phyloP scores from a whole-genome alignment of 53 echinoderm and acorn worm genomes.

The Arbacia lixula region DNA sequence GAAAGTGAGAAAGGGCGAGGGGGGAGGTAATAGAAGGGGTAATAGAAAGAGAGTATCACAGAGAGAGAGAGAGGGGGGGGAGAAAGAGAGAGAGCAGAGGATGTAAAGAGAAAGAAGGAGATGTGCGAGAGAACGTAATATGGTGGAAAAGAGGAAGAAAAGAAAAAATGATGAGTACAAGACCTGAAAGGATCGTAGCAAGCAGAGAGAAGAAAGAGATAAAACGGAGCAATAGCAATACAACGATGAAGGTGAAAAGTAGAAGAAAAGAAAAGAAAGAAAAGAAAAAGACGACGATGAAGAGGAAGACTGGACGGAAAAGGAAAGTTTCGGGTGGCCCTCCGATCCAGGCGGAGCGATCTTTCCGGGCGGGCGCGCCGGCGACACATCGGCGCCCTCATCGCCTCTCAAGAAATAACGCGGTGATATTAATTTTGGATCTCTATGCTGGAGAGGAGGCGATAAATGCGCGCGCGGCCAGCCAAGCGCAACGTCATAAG shows the following conservation, averaged over 20 bases:
- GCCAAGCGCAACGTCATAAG: slow-evolving; percentile 27
- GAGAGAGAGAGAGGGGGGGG: not conserved
- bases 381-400: slow-evolving; percentile 38
- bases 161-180: not conserved
- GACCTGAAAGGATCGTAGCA: not conserved
- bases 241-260: not conserved
- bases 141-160: not conserved
- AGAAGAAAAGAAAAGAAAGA: not conserved
- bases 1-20: too few species aligned
- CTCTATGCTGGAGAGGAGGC: slow-evolving; percentile 3
- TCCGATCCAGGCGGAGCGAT: not conserved
- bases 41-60: not conserved
- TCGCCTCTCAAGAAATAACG: slow-evolving; percentile 42
- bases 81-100: not conserved
- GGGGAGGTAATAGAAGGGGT: too few species aligned
- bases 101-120: too few species aligned
- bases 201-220: not conserved
- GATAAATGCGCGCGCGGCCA: slow-evolving; percentile 42
- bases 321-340: too few species aligned
- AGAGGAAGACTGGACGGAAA: not conserved
- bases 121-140: not conserved
- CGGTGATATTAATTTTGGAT: slow-evolving; percentile 49
- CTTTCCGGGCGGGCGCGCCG: slow-evolving; percentile 49
- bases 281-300: not conserved
- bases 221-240: too few species aligned